phyloP scores from a whole-genome alignment of 2,113 vertebrate genomes.

The Oreamnos americanus region DNA sequence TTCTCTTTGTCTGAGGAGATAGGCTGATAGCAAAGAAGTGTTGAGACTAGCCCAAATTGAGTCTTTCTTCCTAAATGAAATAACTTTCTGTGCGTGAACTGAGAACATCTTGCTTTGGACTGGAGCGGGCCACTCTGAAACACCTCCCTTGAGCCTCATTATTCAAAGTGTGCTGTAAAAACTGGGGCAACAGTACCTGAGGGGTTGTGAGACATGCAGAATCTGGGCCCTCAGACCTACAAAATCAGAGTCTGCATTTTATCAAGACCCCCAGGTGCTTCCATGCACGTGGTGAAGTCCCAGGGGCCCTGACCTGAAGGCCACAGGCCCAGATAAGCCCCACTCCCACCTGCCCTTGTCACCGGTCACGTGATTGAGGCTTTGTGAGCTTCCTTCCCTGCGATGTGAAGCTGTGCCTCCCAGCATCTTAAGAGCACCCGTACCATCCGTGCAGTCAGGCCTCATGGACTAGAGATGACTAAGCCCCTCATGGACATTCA shows the following conservation, averaged over 20 bases:
- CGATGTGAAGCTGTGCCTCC: background rate
- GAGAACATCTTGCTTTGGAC: background rate
- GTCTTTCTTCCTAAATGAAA: background rate
- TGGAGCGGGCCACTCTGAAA: background rate
- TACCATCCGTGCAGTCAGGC: background rate
- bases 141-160: background rate
- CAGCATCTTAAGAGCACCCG: rapidly evolving
- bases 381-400: background rate
- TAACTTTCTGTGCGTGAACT: background rate
- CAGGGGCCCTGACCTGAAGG: background rate
- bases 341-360: background rate
- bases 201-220: background rate
- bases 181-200: too few relatives aligned
- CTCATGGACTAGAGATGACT: background rate
- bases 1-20: background rate
- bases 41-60: background rate
- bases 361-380: background rate
- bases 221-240: background rate
- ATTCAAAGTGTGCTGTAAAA: too few relatives aligned
- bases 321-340: background rate
- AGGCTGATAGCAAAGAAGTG: background rate
- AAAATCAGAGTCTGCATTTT: background rate
- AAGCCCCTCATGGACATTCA: background rate
- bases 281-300: rapidly evolving
- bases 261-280: background rate